Evolutionary conservation across 2,888 invertebrate genomes (phyloP).

Genomic region (Hybos culiciformis): DNA sequence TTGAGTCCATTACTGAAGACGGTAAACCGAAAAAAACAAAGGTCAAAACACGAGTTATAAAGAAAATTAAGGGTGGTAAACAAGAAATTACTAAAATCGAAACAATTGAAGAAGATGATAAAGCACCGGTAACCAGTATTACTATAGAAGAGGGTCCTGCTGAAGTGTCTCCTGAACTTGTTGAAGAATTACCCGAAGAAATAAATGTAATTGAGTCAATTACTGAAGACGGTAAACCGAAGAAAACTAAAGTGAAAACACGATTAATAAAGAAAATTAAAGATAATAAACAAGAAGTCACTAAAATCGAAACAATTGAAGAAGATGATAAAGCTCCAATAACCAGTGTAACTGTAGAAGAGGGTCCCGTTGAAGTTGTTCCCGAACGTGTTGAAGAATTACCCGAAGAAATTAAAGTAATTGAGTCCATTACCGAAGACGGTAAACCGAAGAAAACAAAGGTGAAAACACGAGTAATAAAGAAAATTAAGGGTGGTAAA

Average conservation of each 20-base stretch:
- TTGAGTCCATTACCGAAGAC: slow-evolving; percentile 14
- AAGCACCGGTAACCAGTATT: slow-evolving; percentile 20
- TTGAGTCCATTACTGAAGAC: slow-evolving; percentile 24
- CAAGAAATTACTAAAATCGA: slow-evolving; percentile 30
- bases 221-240: slow-evolving; percentile 22
- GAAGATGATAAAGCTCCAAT: slow-evolving; percentile 37
- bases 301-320: slow-evolving; percentile 30
- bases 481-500: slow-evolving; percentile 27
- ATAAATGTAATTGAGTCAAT: slow-evolving; percentile 9
- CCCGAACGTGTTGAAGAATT: slow-evolving; percentile 17
- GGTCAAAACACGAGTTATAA: slow-evolving; percentile 7
- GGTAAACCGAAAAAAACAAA: slow-evolving; percentile 11
- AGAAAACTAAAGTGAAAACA: slow-evolving; percentile 19
- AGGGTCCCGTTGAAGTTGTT: slow-evolving; percentile 14
- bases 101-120: slow-evolving; percentile 20
- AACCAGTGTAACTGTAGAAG: slow-evolving; percentile 22
- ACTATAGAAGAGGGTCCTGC: slow-evolving; percentile 10
- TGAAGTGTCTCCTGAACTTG: slow-evolving; percentile 5
- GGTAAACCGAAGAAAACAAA: slow-evolving; percentile 22
- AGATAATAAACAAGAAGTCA: slow-evolving; percentile 31
- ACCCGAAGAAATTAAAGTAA: slow-evolving; percentile 14
- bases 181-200: slow-evolving; percentile 28
- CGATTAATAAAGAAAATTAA: slow-evolving; percentile 25
- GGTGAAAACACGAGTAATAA: slow-evolving; percentile 25
- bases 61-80: slow-evolving; percentile 22